Evolutionary conservation across 1,140 invertebrate genomes (phyloP), one percentile per base, ranked within the genome.

Genomic region (Drosophila funebris): DNA sequence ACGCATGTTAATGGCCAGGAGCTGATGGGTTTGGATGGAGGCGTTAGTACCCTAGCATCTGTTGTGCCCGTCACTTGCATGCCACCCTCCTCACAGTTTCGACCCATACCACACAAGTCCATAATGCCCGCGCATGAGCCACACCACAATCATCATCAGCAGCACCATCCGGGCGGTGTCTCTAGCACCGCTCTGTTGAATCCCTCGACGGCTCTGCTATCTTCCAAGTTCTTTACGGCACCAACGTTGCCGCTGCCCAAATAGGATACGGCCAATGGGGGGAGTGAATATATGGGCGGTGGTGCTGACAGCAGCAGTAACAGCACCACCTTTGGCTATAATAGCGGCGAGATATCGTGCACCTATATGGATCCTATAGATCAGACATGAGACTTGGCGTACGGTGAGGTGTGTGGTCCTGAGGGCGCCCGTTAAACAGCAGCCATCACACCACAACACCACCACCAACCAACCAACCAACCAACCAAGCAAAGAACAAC

Each of bases 241-340:
- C 89, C 90, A 24, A 91, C 90, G 78, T 62, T 91, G 78, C 90
- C 87, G 78, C 72, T 91, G 84, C 90, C 87, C 76, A 91, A 91
- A 91, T 91, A 91, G 90, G 90, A 90, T 90, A 90, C 90, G 90
- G 90, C 90, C 90, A 87, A 74, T 69, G 90, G 90, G 90, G 90
- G 90, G 74, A 73, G 82, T 90, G 76, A 84, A 71, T 90, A 83
- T 29, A 64, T 64, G 20, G 69, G 69, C 61, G 78, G 63, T 44
- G 68, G 56, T 37, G 64, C 48, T 43, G 70, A 62, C 31, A 63
- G 52, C 11, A 61, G 48, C 24, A 73, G 53, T 37, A 57, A 46
- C 50, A 57, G 54, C 50, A 62, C 36, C 20, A 57, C 77, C 80
- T 90, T 87, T 76, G 90, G 90, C 74, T 91, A 90, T 36, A 88